A percentile compares a stretch with the other conserved stretches of the same genome.
Conservation (phyloP, 23 tunicate species). For the Phallusia fumigata region DNA sequence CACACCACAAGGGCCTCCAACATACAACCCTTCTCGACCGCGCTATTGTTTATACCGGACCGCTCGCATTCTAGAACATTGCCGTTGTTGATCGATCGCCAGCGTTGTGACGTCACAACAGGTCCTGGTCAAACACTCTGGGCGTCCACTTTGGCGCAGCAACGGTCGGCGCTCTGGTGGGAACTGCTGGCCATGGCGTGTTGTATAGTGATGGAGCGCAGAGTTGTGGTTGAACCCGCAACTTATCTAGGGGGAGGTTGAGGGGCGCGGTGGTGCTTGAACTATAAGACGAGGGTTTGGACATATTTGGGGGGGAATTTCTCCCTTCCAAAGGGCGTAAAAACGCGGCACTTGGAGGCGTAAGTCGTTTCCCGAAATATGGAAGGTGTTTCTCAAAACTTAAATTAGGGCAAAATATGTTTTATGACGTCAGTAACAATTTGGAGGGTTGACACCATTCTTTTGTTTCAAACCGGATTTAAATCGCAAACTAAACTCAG, state of each 20-base stretch:
- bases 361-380: neutral
- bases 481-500: too few relatives aligned
- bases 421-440: too few relatives aligned
- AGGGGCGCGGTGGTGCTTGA: neutral
- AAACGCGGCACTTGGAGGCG: neutral
- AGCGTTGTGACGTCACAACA: neutral
- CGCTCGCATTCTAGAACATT: neutral
- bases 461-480: too few relatives aligned
- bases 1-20: neutral
- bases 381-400: too few relatives aligned
- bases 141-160: neutral
- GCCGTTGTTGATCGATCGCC: neutral
- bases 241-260: neutral
- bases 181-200: neutral
- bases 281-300: neutral
- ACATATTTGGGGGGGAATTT: neutral
- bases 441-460: too few relatives aligned
- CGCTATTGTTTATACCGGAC: conserved; percentile 3
- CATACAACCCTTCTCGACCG: neutral
- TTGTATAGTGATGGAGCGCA: neutral
- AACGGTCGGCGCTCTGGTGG: neutral
- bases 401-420: too few relatives aligned
- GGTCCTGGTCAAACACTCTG: neutral
- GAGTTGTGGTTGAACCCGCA: neutral
- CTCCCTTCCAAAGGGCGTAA: neutral